A percentile compares a stretch with the other conserved stretches of the same genome.
Evolutionary conservation across 2,888 invertebrate species (phyloP).

Genomic region (Cosmorhoe ocellata): DNA sequence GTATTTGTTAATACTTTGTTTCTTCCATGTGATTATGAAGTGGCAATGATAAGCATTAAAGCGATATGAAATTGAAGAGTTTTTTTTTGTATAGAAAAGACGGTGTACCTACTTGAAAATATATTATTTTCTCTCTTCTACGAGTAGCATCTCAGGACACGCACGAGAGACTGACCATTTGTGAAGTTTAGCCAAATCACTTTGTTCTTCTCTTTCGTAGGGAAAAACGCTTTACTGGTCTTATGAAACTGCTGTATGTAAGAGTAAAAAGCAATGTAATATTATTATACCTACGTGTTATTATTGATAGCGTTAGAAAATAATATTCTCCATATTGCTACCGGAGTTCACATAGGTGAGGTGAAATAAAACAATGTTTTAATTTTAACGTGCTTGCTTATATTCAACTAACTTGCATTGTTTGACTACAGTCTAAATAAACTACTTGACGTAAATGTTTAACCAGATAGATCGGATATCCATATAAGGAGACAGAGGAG

Average conservation of each 20-base stretch:
- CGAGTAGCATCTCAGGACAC: too few relatives aligned
- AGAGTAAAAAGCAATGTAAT: too few relatives aligned
- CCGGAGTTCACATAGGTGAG: too few relatives aligned
- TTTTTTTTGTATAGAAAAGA: constrained; percentile 3
- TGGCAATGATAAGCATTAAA: constrained; percentile 73
- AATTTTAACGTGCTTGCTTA: constrained; percentile 2
- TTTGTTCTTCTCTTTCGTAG: too few relatives aligned
- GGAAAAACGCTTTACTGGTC: too few relatives aligned
- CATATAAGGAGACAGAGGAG: constrained; percentile 1
- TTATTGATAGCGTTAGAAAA: too few relatives aligned
- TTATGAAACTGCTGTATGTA: too few relatives aligned
- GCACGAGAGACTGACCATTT: too few relatives aligned
- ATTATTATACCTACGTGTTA: too few relatives aligned
- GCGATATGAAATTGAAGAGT: constrained; percentile 45
- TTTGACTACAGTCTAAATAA: constrained; percentile 11
- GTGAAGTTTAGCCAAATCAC: too few relatives aligned
- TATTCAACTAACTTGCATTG: constrained; percentile 13
- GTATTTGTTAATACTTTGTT: constrained; percentile 72
- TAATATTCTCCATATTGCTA: too few relatives aligned
- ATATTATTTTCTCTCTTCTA: too few relatives aligned
- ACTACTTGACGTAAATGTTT: not conserved
- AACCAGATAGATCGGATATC: not conserved
- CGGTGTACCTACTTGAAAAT: not conserved
- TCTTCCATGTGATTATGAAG: constrained; percentile 78
- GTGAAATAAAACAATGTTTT: constrained; percentile 9